Conservation (phyloP, 2,888 invertebrate genomes). For the Autographa pulchrina region DNA sequence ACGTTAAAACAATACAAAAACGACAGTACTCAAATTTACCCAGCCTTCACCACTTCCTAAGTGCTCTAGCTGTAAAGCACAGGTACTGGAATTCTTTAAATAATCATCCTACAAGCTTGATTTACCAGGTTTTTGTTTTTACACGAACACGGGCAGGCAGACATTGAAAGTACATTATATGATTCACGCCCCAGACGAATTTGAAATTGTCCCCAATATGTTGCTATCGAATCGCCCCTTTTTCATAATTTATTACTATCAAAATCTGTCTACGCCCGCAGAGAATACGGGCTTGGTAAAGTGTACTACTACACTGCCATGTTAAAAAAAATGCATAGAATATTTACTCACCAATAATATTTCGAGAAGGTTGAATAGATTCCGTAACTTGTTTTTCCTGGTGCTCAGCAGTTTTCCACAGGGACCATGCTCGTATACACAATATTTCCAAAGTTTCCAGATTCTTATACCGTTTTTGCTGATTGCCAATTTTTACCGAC, state of each 20-base stretch:
- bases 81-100: background rate
- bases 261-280: background rate
- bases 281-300: background rate
- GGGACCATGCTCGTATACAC: conserved; percentile 81
- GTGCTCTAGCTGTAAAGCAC: no score
- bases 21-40: no score
- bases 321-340: background rate
- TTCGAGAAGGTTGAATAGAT: conserved; percentile 38
- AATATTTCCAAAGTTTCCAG: conserved; percentile 70
- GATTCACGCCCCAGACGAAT: background rate
- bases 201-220: background rate
- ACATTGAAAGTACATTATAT: background rate
- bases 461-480: conserved; percentile 63
- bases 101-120: no score
- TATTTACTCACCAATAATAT: conserved; percentile 56
- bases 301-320: background rate
- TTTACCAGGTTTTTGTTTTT: background rate
- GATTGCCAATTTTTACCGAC: conserved; percentile 61
- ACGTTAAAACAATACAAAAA: no score
- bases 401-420: conserved; percentile 81
- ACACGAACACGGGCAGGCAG: background rate
- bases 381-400: conserved; percentile 69
- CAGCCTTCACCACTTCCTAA: no score
- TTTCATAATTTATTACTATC: background rate
- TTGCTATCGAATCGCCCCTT: conserved; percentile 1